Evolutionary conservation across 2,113 vertebrate species (phyloP).

Genomic region (Tympanuchus pallidicinctus): DNA sequence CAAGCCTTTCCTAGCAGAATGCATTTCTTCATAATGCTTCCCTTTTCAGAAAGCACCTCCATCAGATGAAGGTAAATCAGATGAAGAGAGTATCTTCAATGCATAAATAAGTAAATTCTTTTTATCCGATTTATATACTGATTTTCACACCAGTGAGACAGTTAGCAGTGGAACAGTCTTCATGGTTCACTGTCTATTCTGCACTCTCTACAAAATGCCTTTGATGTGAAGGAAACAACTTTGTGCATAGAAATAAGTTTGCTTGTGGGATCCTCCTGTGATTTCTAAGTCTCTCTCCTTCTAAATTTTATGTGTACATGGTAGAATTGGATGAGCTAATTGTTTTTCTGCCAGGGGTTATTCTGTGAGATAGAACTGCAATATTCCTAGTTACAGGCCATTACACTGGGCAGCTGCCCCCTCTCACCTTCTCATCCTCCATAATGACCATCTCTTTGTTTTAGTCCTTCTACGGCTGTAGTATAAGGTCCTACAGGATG

Average conservation of each 20-base stretch:
- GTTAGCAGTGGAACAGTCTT: background rate
- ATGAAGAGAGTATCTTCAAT: slow-evolving; percentile 24
- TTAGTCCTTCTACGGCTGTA: background rate
- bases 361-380: background rate
- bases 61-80: slow-evolving; percentile 17
- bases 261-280: background rate
- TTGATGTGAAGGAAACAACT: background rate
- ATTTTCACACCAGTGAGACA: slow-evolving; percentile 33
- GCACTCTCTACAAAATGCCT: background rate
- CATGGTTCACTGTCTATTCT: background rate
- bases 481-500: background rate
- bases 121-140: background rate
- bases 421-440: background rate
- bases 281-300: background rate
- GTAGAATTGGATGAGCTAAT: background rate
- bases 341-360: background rate
- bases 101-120: background rate
- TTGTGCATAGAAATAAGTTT: background rate
- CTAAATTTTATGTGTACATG: background rate
- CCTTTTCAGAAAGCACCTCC: background rate
- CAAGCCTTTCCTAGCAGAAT: slow-evolving; percentile 52
- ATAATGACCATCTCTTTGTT: background rate
- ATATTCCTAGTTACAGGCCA: background rate
- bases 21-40: slow-evolving; percentile 35
- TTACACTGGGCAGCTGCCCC: background rate